Percentiles rank a stretch among this genome's conserved stretches.
These are phyloP conservation scores for Callipepla californica DNA, from an alignment of 2,113 vertebrate species.

Conservation along the genomic window DNA sequence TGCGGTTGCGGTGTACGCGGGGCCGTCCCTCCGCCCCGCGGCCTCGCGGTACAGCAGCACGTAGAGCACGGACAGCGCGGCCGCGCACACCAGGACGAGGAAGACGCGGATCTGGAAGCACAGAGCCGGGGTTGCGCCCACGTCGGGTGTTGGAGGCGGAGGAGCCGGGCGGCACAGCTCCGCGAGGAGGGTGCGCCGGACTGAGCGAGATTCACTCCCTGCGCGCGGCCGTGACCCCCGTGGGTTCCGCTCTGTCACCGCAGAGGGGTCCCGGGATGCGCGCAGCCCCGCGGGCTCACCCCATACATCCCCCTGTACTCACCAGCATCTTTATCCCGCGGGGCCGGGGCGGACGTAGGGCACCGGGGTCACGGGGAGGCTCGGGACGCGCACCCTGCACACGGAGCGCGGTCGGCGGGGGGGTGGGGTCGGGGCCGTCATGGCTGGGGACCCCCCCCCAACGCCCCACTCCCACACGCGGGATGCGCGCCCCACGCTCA, in stretches of 20 bases:
- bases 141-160: fast-evolving
- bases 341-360: background rate
- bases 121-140: background rate
- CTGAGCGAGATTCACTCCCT: background rate
- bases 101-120: conserved; percentile 67
- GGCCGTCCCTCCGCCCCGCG: background rate
- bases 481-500: background rate
- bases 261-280: background rate
- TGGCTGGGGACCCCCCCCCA: background rate
- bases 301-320: background rate
- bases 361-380: background rate
- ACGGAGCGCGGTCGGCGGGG: background rate
- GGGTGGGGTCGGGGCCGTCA: background rate
- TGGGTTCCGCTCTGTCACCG: background rate
- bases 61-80: background rate
- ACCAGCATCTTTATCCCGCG: conserved; percentile 52
- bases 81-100: conserved; percentile 3
- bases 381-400: background rate
- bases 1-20: background rate
- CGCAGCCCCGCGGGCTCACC: background rate
- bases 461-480: background rate
- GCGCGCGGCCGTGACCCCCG: background rate
- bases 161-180: fast-evolving
- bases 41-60: conserved; percentile 50
- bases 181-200: background rate